Conservation (phyloP, 1,140 invertebrate genomes). For the Caerostris darwini region DNA sequence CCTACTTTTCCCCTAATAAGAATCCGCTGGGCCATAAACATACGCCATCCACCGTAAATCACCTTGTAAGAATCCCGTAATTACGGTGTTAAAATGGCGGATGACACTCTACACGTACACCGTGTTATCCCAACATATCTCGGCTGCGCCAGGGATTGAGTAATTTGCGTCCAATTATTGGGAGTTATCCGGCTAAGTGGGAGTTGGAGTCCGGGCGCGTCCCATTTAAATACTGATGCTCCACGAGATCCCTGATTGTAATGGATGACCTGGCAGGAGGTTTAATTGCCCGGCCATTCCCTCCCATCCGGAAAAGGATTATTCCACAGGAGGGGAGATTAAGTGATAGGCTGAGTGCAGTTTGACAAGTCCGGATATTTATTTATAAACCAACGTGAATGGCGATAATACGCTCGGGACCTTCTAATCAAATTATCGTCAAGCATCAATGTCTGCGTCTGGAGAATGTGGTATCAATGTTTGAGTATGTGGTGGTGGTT, state of each 20-base stretch:
- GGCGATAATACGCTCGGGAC: background rate
- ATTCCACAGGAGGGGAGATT: slow-evolving; percentile 1
- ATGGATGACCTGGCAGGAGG: slow-evolving; percentile 13
- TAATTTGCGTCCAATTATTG: slow-evolving; percentile 45
- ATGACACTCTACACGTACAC: background rate
- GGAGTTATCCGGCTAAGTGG: slow-evolving; percentile 30
- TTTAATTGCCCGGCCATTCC: slow-evolving; percentile 34
- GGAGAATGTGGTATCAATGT: too few relatives aligned
- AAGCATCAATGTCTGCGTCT: background rate
- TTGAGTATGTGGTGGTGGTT: too few relatives aligned
- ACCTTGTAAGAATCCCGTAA: slow-evolving; percentile 42
- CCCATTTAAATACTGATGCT: slow-evolving; percentile 35
- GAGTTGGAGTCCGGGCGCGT: background rate
- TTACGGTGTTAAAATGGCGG: slow-evolving; percentile 19
- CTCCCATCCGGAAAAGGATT: slow-evolving; percentile 8
- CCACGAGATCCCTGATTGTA: background rate
- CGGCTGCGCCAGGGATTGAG: background rate
- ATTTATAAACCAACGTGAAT: slow-evolving; percentile 9
- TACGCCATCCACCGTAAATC: background rate
- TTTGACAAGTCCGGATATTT: slow-evolving; percentile 11
- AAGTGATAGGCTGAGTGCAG: slow-evolving; percentile 18
- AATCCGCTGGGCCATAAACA: background rate
- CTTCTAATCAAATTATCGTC: slow-evolving; percentile 1
- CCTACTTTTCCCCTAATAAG: slow-evolving; percentile 12
- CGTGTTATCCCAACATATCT: slow-evolving; percentile 6